phyloP scores from a whole-genome alignment of 1,140 invertebrate genomes.

The Drosophila subobscura region DNA sequence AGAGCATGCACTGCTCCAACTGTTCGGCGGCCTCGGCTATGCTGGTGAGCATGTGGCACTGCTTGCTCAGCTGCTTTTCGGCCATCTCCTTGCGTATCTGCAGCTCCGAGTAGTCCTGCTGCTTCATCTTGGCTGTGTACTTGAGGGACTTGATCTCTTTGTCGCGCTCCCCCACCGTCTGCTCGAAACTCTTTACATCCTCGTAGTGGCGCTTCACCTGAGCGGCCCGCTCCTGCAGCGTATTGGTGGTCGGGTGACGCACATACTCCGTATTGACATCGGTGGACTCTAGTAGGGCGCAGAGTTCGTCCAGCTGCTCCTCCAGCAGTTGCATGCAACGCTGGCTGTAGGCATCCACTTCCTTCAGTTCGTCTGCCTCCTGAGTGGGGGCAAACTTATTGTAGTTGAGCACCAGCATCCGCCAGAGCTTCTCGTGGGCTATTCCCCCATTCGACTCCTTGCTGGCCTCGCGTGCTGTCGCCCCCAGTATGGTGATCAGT shows the following conservation, averaged over 20 bases:
- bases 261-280: constrained; percentile 86
- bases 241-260: constrained; percentile 85
- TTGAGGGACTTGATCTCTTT: constrained; percentile 94
- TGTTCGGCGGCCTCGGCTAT: constrained; percentile 66
- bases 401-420: constrained; percentile 67
- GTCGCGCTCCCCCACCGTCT: constrained; percentile 93
- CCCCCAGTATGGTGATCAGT: constrained; percentile 86
- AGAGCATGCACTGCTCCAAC: constrained; percentile 55
- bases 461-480: constrained; percentile 85
- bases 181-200: constrained; percentile 93
- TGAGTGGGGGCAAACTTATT: constrained; percentile 57
- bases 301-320: constrained; percentile 87
- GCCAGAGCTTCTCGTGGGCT: constrained; percentile 75
- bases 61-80: constrained; percentile 94
- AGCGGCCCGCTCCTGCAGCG: constrained; percentile 91
- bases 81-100: constrained; percentile 94
- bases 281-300: constrained; percentile 89
- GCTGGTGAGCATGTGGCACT: constrained; percentile 85
- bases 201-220: constrained; percentile 93
- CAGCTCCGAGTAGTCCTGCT: constrained; percentile 97
- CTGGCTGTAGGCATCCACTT: constrained; percentile 89
- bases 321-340: constrained; percentile 84
- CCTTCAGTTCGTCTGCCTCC: constrained; percentile 90
- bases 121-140: constrained; percentile 92
- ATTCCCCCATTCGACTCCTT: constrained; percentile 70